Evolutionary conservation across 2,797 vertebrate genomes (phyloP).

Genomic region (Characodon lateralis): DNA sequence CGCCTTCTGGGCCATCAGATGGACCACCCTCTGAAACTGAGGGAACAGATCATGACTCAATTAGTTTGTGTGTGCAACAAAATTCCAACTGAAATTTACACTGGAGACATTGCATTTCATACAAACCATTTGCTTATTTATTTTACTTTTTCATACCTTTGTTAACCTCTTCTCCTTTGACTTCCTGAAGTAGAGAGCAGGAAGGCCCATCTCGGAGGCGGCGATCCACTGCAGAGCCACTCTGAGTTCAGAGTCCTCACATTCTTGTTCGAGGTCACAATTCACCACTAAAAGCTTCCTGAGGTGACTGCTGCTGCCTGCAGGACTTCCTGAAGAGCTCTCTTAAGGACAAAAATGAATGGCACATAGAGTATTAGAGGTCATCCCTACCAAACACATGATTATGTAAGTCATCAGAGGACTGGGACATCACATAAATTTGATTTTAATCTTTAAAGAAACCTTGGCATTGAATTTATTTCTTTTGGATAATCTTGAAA

Average conservation of each 20-base stretch:
- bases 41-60: slow-evolving; percentile 9
- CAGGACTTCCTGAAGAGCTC: slow-evolving; percentile 71
- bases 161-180: slow-evolving; percentile 87
- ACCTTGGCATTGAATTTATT: slow-evolving; percentile 16
- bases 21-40: slow-evolving; percentile 93
- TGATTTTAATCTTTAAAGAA: slow-evolving; percentile 1
- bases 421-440: background rate
- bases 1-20: slow-evolving; percentile 87
- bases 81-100: background rate
- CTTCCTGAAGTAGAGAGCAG: slow-evolving; percentile 91
- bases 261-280: slow-evolving; percentile 89
- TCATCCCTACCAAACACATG: background rate
- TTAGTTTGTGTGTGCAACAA: background rate
- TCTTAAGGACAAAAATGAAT: slow-evolving; percentile 72
- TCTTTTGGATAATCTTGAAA: slow-evolving; percentile 4
- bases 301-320: slow-evolving; percentile 74
- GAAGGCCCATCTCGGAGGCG: slow-evolving; percentile 92
- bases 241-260: slow-evolving; percentile 86
- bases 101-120: background rate
- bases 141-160: slow-evolving; percentile 81
- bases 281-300: slow-evolving; percentile 91
- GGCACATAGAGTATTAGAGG: background rate
- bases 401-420: slow-evolving; percentile 6
- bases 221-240: slow-evolving; percentile 95
- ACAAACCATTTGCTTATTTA: background rate